Evolutionary conservation across 2,888 invertebrate genomes (phyloP).

Genomic region (Stegana nigrithorax): DNA sequence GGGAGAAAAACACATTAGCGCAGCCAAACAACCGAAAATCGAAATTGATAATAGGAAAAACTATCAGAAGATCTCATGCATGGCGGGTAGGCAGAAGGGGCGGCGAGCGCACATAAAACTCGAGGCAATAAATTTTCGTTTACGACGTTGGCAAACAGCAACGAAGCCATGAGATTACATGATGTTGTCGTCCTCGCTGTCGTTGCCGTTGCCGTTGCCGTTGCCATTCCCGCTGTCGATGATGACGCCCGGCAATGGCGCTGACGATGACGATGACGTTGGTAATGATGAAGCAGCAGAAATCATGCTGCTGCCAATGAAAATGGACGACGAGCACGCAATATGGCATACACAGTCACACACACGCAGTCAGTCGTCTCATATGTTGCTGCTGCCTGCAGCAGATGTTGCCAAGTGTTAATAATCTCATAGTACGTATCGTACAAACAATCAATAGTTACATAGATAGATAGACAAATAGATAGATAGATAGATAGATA

Average conservation of each 20-base stretch:
- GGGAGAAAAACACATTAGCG: conserved; percentile 58
- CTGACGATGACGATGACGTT: not conserved
- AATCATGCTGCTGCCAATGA: conserved; percentile 31
- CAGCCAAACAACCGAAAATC: conserved; percentile 57
- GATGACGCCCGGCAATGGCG: conserved; percentile 46
- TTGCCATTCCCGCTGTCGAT: conserved; percentile 29
- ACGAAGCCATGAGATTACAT: conserved; percentile 42
- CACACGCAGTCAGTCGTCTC: not conserved
- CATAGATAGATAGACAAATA: not conserved
- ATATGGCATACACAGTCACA: conserved; percentile 25
- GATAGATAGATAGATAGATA: conserved; percentile 20
- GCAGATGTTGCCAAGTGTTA: conserved; percentile 64
- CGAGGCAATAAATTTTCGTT: conserved; percentile 51
- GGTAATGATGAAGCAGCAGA: conserved; percentile 58
- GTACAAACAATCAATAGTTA: conserved; percentile 48
- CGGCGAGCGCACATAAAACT: conserved; percentile 40
- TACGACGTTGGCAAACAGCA: conserved; percentile 34
- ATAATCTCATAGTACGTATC: conserved; percentile 59
- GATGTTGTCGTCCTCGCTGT: conserved; percentile 4
- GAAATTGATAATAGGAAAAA: conserved; percentile 52
- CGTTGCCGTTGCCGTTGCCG: conserved; percentile 30
- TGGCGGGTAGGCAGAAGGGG: not conserved
- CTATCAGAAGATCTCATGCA: conserved; percentile 8
- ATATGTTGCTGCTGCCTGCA: conserved; percentile 23
- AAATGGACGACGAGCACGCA: conserved; percentile 58